A percentile compares a stretch with the other conserved stretches of the same genome.
phyloP scores from a whole-genome alignment of 2,888 invertebrate genomes.

The Apamea epomidion region DNA sequence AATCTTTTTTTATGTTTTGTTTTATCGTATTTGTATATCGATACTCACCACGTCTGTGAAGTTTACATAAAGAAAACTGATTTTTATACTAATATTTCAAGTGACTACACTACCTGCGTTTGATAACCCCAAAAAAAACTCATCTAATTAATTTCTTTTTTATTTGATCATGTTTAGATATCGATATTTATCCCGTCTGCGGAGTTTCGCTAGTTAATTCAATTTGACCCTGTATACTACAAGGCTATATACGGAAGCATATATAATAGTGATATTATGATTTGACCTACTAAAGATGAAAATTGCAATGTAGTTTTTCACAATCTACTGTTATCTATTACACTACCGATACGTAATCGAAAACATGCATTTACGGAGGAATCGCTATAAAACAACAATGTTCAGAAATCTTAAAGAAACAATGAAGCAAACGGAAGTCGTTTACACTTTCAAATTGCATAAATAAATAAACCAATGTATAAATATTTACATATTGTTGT shows the following conservation, averaged over 20 bases:
- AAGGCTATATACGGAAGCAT: neutral
- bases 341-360: neutral
- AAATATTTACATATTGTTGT: conserved; percentile 40
- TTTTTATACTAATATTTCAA: too few relatives aligned
- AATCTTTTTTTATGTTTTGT: too few relatives aligned
- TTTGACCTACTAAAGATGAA: neutral
- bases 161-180: too few relatives aligned
- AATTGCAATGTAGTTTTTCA: neutral
- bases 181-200: too few relatives aligned
- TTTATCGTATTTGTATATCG: too few relatives aligned
- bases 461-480: conserved; percentile 47
- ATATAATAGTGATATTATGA: neutral
- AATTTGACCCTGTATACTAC: neutral
- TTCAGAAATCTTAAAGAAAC: conserved; percentile 25
- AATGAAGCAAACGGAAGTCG: conserved; percentile 48
- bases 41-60: too few relatives aligned
- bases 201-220: neutral
- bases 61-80: too few relatives aligned
- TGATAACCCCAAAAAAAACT: too few relatives aligned
- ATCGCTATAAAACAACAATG: conserved; percentile 15
- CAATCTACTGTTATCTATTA: conserved; percentile 14
- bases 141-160: too few relatives aligned
- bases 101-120: too few relatives aligned
- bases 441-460: conserved; percentile 52
- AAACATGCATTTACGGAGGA: conserved; percentile 14